phyloP scores from a whole-genome alignment of 2,113 vertebrate species.

The Machaerirhynchus nigripectus region DNA sequence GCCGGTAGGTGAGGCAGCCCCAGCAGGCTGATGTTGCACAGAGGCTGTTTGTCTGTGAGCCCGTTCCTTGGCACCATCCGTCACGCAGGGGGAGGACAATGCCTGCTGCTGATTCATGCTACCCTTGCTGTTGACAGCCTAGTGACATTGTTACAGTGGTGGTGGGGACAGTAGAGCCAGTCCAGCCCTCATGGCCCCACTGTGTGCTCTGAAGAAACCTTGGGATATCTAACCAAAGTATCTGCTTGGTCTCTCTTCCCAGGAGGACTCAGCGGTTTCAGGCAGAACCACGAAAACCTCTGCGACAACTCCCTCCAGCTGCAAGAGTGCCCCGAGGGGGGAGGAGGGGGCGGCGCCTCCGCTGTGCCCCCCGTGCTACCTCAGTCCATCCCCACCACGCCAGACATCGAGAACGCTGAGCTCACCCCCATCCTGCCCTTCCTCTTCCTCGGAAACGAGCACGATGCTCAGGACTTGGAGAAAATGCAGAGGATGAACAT shows the following conservation, averaged over 20 bases:
- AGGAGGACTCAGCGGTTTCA: conserved; percentile 95
- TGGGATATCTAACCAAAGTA: neutral
- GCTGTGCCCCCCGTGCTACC: conserved; percentile 83
- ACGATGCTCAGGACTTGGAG: conserved; percentile 90
- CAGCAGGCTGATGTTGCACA: neutral
- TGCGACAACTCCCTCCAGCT: conserved; percentile 96
- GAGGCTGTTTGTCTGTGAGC: neutral
- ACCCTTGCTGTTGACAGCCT: neutral
- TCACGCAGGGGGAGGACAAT: accelerated
- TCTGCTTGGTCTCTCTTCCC: conserved; percentile 21
- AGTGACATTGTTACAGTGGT: neutral
- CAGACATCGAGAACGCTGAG: conserved; percentile 96
- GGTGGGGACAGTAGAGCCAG: neutral
- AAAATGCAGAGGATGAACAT: conserved; percentile 91
- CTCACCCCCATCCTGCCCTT: conserved; percentile 95
- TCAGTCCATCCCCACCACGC: conserved; percentile 90
- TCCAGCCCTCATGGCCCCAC: neutral
- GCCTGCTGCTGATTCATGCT: neutral
- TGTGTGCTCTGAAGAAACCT: neutral
- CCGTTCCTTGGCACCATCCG: neutral
- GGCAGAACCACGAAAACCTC: conserved; percentile 92
- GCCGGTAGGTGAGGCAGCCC: neutral
- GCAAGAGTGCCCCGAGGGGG: conserved; percentile 83
- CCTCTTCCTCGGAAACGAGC: conserved; percentile 94
- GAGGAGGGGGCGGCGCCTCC: conserved; percentile 69